These are phyloP conservation scores for Pectinophora gossypiella DNA, from an alignment of 1,140 invertebrate genomes.

Conservation along the genomic window DNA sequence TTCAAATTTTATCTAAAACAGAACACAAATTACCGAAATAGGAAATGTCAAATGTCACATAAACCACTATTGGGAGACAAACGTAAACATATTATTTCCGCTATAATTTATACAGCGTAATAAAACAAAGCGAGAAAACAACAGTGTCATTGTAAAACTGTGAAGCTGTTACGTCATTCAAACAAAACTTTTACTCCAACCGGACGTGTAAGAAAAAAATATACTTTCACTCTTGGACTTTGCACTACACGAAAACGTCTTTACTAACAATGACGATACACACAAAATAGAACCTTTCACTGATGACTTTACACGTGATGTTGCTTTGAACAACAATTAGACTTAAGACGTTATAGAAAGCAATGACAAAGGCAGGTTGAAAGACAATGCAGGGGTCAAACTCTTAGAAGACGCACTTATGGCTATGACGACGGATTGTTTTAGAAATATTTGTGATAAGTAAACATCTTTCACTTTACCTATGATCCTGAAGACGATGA, in stretches of 20 bases:
- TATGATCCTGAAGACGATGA: no score
- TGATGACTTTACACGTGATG: not conserved
- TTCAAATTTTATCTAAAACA: no score
- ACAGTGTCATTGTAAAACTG: slow-evolving; percentile 19
- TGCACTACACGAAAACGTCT: slow-evolving; percentile 14
- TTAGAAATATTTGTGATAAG: no score
- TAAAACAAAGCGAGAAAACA: slow-evolving; percentile 16
- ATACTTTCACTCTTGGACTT: slow-evolving; percentile 52
- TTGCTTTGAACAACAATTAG: not conserved
- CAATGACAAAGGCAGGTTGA: slow-evolving; percentile 26
- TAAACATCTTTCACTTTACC: no score
- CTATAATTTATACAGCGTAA: not conserved
- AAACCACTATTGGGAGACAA: no score
- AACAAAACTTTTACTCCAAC: slow-evolving; percentile 59
- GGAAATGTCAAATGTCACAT: no score
- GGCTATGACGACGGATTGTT: no score
- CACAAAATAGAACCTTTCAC: not conserved
- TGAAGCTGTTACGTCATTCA: slow-evolving; percentile 53
- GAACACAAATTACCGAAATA: no score
- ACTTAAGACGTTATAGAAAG: not conserved
- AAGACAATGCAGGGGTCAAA: slow-evolving; percentile 34
- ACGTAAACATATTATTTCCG: not conserved
- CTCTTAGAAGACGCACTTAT: not conserved
- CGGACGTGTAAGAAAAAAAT: slow-evolving; percentile 55
- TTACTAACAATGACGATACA: slow-evolving; percentile 2